phyloP scores from a whole-genome alignment of 2,888 invertebrate genomes.

The Gymnosoma rotundatum region DNA sequence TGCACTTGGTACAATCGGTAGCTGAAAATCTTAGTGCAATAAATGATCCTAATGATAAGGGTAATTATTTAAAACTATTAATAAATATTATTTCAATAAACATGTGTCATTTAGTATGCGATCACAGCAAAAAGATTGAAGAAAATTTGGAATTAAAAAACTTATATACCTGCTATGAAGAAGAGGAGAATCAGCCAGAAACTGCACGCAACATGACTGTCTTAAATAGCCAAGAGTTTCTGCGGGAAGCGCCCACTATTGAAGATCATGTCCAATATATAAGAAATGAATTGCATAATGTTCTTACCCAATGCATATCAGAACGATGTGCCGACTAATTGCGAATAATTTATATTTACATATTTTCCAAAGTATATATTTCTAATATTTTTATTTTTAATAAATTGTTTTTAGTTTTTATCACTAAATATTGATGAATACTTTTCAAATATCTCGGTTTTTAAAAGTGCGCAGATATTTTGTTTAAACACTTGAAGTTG shows the following conservation, averaged over 20 bases:
- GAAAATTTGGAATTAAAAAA: constrained; percentile 11
- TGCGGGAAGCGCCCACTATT: constrained; percentile 26
- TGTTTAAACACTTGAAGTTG: constrained; percentile 39
- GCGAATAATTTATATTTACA: neutral
- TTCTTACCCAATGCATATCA: constrained; percentile 61
- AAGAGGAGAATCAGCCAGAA: constrained; percentile 38
- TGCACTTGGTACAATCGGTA: constrained; percentile 63
- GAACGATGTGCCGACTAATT: constrained; percentile 40
- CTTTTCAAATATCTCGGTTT: constrained; percentile 37
- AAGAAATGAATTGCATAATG: constrained; percentile 60
- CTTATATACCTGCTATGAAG: constrained; percentile 61
- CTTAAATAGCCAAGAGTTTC: constrained; percentile 17
- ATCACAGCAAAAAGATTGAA: neutral
- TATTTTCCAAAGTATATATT: constrained; percentile 23
- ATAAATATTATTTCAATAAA: neutral
- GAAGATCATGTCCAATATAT: constrained; percentile 42
- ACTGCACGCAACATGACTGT: constrained; percentile 19
- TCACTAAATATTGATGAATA: constrained; percentile 16
- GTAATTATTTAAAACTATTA: neutral
- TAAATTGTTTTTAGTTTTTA: constrained; percentile 3
- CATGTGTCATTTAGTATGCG: neutral
- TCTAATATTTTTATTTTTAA: constrained; percentile 33
- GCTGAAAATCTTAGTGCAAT: constrained; percentile 52
- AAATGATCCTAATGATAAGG: constrained; percentile 11
- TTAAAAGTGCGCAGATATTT: constrained; percentile 35